A percentile compares a stretch with the other conserved stretches of the same genome.
phyloP scores from a whole-genome alignment of 2,113 vertebrate species.

The Zosterops lateralis region DNA sequence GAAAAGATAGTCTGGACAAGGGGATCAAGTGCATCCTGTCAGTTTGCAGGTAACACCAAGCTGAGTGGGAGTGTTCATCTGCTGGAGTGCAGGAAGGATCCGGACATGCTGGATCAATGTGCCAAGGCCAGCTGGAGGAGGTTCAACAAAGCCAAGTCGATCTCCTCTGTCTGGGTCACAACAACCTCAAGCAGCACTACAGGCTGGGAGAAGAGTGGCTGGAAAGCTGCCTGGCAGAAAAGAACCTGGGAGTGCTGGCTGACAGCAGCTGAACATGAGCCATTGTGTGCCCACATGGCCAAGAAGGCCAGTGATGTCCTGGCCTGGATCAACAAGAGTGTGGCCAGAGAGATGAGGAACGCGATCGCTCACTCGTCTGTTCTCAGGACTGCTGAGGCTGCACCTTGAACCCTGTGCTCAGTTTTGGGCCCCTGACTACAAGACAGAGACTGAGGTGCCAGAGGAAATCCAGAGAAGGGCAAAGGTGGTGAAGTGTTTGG shows the following conservation, averaged over 20 bases:
- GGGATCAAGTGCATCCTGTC: not conserved
- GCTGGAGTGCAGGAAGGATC: not conserved
- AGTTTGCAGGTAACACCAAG: not conserved
- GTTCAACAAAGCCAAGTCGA: not conserved
- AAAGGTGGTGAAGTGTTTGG: not conserved
- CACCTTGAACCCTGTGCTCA: not conserved
- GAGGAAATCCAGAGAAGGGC: not conserved
- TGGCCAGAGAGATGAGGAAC: not conserved
- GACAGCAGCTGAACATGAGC: not conserved
- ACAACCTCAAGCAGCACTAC: not conserved
- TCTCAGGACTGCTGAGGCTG: not conserved
- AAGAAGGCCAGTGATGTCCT: rapidly evolving
- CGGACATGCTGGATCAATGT: not conserved
- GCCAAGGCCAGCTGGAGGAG: not conserved
- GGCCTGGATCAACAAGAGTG: not conserved
- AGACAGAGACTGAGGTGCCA: not conserved
- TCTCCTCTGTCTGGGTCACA: not conserved
- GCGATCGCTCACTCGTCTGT: not conserved
- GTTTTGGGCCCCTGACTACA: not conserved
- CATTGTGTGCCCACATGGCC: not conserved
- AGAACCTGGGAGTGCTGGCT: not conserved
- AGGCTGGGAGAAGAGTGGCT: not conserved
- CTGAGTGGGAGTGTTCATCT: not conserved
- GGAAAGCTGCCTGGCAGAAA: not conserved
- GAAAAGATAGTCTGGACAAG: not conserved